Percentiles rank a stretch among this genome's conserved stretches.
Evolutionary conservation across 2,888 invertebrate species (phyloP).

Genomic region (Ichneumoninae sp.): DNA sequence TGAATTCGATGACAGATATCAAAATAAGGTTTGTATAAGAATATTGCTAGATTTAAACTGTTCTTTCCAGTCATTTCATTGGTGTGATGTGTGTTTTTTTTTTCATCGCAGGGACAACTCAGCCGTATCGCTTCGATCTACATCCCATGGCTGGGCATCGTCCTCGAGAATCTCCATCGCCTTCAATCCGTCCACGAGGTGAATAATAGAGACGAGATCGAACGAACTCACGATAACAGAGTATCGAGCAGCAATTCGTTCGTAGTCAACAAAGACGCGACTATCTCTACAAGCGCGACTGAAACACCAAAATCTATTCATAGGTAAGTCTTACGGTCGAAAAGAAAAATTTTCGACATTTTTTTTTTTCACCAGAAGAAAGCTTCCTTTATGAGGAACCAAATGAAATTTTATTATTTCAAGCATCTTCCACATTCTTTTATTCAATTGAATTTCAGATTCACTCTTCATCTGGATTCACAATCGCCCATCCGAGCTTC

Average conservation of each 20-base stretch:
- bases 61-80: neutral
- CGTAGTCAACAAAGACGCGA: conserved; percentile 86
- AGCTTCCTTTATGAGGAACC: no score
- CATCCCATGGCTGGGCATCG: conserved; percentile 95
- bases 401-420: no score
- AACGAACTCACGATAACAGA: conserved; percentile 84
- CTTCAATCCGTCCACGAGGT: conserved; percentile 84
- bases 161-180: conserved; percentile 94
- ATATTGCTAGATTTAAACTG: neutral
- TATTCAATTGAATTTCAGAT: conserved; percentile 81
- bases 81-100: conserved; percentile 4
- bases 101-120: conserved; percentile 88
- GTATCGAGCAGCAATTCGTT: conserved; percentile 87
- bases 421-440: neutral
- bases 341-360: neutral
- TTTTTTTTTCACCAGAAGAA: no score
- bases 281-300: conserved; percentile 78
- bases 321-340: conserved; percentile 69
- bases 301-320: conserved; percentile 81
- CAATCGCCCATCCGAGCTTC: conserved; percentile 89
- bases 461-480: conserved; percentile 91
- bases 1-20: conserved; percentile 96
- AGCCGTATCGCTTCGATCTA: conserved; percentile 95
- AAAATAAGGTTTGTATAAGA: conserved; percentile 87
- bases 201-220: conserved; percentile 79